Conservation (phyloP, 2,113 vertebrate species). For the Nycticryphes semicollaris region DNA sequence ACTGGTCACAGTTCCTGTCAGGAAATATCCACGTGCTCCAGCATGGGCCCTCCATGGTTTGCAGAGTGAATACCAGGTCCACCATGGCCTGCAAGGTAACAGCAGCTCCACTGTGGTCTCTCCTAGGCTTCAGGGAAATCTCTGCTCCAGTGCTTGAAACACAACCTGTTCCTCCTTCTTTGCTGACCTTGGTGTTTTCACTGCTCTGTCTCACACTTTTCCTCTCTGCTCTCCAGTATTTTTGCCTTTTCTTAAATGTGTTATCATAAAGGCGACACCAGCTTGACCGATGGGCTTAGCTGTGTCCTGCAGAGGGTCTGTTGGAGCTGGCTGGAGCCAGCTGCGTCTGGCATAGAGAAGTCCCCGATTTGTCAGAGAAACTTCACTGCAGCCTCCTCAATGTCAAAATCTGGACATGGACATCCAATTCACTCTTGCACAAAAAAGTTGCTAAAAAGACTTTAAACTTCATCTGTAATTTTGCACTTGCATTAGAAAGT, state of each 20-base stretch:
- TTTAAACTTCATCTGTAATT: background rate
- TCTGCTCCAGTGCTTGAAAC: background rate
- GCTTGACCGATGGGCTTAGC: background rate
- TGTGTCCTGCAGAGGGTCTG: fast-evolving
- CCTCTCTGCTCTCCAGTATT: background rate
- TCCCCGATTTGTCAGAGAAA: background rate
- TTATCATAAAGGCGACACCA: background rate
- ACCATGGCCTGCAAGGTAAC: background rate
- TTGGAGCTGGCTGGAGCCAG: background rate
- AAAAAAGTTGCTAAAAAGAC: background rate
- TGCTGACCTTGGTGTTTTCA: background rate
- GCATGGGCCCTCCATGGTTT: fast-evolving
- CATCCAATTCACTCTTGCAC: background rate
- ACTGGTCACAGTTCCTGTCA: background rate
- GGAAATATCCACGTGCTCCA: background rate
- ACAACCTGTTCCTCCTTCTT: background rate
- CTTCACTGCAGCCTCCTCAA: background rate
- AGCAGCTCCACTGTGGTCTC: background rate
- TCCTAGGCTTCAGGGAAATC: background rate
- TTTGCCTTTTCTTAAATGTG: background rate
- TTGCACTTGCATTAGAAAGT: background rate
- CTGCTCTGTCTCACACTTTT: background rate
- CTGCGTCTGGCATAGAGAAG: background rate
- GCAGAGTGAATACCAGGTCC: background rate
- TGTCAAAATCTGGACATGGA: background rate